Evolutionary conservation across 2,888 invertebrate species (phyloP).

Genomic region (Heliconius charithonia): DNA sequence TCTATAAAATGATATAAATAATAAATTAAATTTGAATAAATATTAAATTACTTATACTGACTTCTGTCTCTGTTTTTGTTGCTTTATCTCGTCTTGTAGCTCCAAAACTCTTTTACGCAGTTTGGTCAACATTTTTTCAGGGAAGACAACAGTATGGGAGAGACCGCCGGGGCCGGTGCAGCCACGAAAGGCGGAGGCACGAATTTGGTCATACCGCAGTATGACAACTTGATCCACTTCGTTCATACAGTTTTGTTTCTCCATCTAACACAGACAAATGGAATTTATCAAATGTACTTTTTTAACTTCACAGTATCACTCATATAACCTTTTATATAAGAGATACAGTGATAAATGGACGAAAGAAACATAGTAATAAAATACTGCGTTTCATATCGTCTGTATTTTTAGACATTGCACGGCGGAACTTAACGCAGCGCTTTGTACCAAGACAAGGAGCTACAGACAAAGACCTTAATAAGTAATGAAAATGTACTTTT

Average conservation of each 20-base stretch:
- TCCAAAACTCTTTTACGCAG: constrained; percentile 86
- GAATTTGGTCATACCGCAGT: constrained; percentile 87
- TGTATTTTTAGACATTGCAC: no score
- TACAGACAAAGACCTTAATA: no score
- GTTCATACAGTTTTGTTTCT: constrained; percentile 90
- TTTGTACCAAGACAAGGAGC: not conserved
- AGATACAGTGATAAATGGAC: not conserved
- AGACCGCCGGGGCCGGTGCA: constrained; percentile 71
- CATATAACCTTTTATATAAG: no score
- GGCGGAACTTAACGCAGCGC: no score
- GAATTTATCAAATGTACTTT: not conserved
- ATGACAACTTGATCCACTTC: constrained; percentile 88
- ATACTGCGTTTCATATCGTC: no score
- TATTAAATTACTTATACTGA: constrained; percentile 55
- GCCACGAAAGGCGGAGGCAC: constrained; percentile 74
- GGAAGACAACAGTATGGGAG: constrained; percentile 85
- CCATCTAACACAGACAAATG: constrained; percentile 74
- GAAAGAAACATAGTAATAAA: no score
- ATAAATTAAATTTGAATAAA: not conserved
- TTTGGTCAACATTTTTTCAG: constrained; percentile 81
- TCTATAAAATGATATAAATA: not conserved
- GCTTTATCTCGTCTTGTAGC: constrained; percentile 86
- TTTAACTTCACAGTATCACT: not conserved
- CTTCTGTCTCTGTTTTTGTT: constrained; percentile 85
- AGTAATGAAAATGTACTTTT: no score